Percentiles rank a stretch among this genome's conserved stretches.
Evolutionary conservation across 2,797 vertebrate species (phyloP).

Genomic region (Semaprochilodus insignis): DNA sequence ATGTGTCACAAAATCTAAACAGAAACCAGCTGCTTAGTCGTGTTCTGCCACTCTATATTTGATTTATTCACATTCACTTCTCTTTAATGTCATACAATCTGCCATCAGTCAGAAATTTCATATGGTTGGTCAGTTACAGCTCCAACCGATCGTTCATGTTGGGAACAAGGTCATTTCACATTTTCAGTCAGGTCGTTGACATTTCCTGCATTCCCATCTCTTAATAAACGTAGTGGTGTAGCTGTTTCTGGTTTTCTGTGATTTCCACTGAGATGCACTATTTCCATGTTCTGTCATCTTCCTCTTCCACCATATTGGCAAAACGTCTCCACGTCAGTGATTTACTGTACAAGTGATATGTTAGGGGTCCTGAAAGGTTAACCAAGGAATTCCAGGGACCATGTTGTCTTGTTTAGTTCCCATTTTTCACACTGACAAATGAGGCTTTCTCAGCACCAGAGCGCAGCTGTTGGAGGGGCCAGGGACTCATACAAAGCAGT

Average conservation of each 20-base stretch:
- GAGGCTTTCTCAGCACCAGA: not conserved
- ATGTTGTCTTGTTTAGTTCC: not conserved
- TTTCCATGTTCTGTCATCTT: constrained; percentile 16
- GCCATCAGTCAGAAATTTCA: not conserved
- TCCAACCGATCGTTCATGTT: not conserved
- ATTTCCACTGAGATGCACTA: not conserved
- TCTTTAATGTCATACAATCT: not conserved
- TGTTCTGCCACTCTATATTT: constrained; percentile 1
- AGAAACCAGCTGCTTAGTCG: not conserved
- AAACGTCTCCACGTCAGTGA: not conserved
- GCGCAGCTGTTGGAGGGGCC: not conserved
- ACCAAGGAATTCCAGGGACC: constrained; percentile 6
- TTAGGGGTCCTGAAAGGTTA: constrained; percentile 1
- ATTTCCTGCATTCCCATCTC: not conserved
- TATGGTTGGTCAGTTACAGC: not conserved
- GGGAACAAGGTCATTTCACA: not conserved
- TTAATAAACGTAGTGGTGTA: not conserved
- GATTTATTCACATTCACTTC: not conserved
- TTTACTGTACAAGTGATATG: constrained; percentile 3
- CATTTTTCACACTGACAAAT: not conserved
- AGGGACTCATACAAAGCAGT: not conserved
- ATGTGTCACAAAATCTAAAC: not conserved
- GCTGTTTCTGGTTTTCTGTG: not conserved
- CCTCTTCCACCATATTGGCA: not conserved
- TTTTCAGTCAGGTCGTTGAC: not conserved